These are phyloP conservation scores for Coelinius sp. DNA, from an alignment of 2,888 invertebrate genomes.

Conservation along the genomic window DNA sequence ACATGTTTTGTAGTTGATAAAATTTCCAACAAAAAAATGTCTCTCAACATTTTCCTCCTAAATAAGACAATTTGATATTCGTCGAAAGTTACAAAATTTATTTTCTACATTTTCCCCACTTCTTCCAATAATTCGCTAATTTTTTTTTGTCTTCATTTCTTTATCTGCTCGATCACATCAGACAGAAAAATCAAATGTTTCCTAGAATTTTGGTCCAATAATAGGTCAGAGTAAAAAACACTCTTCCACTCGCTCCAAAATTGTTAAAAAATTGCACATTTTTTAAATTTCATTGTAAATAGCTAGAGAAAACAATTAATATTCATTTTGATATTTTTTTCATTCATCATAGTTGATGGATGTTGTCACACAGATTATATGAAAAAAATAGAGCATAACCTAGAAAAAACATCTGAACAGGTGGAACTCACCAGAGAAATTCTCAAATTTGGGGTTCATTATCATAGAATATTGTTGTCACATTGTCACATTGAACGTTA, in stretches of 20 bases:
- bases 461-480: conserved; percentile 34
- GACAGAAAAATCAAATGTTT: not conserved
- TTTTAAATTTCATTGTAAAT: not conserved
- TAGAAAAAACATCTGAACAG: not conserved
- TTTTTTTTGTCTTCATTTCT: not conserved
- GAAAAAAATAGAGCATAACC: conserved; percentile 6
- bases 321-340: not conserved
- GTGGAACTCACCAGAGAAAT: not conserved
- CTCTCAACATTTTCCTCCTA: too few species aligned
- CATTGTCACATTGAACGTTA: conserved; percentile 19
- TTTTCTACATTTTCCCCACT: not conserved
- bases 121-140: not conserved
- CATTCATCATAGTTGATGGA: not conserved
- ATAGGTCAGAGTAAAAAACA: too few species aligned
- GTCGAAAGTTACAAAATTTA: not conserved
- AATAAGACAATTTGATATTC: too few species aligned
- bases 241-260: not conserved
- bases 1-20: too few species aligned
- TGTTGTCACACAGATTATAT: not conserved
- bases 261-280: not conserved
- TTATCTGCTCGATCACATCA: not conserved
- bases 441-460: conserved; percentile 36
- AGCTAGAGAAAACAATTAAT: too few species aligned
- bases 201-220: not conserved
- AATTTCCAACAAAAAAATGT: too few species aligned